Conservation (phyloP, 2,888 invertebrate genomes). For the Heteromyza rotundicornis region DNA sequence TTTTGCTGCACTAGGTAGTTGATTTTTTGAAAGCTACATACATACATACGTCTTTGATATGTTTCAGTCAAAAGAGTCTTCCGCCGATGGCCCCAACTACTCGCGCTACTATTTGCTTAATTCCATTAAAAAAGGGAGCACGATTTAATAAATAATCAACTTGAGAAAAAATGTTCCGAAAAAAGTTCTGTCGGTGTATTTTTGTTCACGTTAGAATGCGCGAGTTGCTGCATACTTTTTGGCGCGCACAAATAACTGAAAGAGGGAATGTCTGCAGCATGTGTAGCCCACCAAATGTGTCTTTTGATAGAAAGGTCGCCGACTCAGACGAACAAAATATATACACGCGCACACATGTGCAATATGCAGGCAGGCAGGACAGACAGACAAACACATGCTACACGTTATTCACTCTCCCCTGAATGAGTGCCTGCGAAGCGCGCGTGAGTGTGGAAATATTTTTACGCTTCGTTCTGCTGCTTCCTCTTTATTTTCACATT, state of each 20-base stretch:
- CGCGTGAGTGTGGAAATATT: background rate
- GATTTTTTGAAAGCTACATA: background rate
- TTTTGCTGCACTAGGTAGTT: background rate
- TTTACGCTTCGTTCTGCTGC: slow-evolving; percentile 2
- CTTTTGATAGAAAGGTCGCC: background rate
- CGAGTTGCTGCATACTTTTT: background rate
- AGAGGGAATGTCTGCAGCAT: background rate
- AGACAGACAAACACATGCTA: background rate
- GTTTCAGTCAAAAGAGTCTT: background rate
- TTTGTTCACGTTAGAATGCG: background rate
- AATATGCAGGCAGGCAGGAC: background rate
- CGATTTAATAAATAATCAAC: slow-evolving; percentile 3
- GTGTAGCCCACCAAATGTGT: background rate
- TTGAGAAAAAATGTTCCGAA: too few relatives aligned
- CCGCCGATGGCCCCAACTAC: background rate
- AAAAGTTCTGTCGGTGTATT: too few relatives aligned
- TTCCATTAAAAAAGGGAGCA: background rate
- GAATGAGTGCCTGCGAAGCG: background rate
- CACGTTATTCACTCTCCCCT: background rate
- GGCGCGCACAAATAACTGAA: background rate
- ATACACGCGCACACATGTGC: background rate
- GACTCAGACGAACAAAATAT: background rate
- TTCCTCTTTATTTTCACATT: too few relatives aligned
- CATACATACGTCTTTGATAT: background rate
- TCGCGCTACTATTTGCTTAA: slow-evolving; percentile 3